phyloP scores from a whole-genome alignment of 2,113 vertebrate species.

The Hylia prasina region DNA sequence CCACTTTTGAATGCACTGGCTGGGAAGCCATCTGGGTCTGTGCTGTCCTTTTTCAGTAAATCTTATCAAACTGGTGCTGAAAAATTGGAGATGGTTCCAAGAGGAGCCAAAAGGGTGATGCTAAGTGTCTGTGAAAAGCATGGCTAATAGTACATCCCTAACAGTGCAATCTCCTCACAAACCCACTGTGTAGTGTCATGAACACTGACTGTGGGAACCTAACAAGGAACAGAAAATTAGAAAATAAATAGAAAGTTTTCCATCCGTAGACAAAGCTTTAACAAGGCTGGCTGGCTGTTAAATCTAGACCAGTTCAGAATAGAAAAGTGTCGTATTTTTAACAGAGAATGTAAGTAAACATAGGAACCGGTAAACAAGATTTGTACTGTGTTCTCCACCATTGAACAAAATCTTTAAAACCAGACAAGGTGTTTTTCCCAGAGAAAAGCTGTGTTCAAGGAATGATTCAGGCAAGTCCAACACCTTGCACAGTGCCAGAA shows the following conservation, averaged over 20 bases:
- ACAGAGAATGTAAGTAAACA: background rate
- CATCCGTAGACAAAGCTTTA: background rate
- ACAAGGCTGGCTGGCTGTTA: background rate
- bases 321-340: background rate
- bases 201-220: background rate
- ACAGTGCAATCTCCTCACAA: background rate
- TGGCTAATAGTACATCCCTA: background rate
- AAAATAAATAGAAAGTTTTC: conserved; percentile 5
- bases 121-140: background rate
- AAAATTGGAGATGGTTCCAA: background rate
- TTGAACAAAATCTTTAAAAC: conserved; percentile 33
- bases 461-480: background rate
- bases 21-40: background rate
- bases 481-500: background rate
- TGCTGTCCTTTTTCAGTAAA: background rate
- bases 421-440: background rate
- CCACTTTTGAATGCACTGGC: background rate
- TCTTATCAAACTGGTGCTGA: background rate
- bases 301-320: background rate
- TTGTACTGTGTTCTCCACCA: background rate
- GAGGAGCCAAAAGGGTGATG: background rate
- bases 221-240: background rate
- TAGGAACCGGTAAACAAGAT: background rate
- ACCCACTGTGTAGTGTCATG: background rate
- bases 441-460: background rate